phyloP scores from a whole-genome alignment of 2,797 vertebrate genomes.

The Chrysocyon brachyurus region DNA sequence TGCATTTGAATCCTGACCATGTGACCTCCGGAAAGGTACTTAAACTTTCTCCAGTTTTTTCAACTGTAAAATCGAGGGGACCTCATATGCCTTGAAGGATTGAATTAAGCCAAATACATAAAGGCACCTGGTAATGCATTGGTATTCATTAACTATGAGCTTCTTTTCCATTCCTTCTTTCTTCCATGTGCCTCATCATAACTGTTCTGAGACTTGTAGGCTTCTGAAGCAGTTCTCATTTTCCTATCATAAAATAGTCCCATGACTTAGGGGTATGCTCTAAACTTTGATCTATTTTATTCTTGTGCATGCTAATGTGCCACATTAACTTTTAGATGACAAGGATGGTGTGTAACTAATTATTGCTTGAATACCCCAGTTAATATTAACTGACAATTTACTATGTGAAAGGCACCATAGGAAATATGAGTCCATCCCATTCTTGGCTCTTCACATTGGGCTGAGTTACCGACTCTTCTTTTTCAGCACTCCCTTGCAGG shows the following conservation, averaged over 20 bases:
- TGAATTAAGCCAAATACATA: background rate
- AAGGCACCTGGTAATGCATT: background rate
- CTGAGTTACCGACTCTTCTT: background rate
- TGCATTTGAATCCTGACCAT: background rate
- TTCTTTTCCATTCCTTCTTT: background rate
- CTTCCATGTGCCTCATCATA: background rate
- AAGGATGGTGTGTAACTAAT: constrained; percentile 16
- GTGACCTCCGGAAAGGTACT: background rate
- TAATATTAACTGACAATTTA: constrained; percentile 66
- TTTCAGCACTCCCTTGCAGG: background rate
- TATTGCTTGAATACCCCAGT: constrained; percentile 22
- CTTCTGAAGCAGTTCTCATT: constrained; percentile 38
- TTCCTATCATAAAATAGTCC: background rate
- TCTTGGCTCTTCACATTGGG: background rate
- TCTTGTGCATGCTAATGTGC: background rate
- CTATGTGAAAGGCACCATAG: background rate
- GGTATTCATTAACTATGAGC: background rate
- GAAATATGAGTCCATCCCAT: constrained; percentile 23
- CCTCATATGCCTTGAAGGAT: background rate
- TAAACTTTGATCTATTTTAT: constrained; percentile 1
- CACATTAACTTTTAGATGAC: constrained; percentile 18
- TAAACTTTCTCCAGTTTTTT: constrained; percentile 23
- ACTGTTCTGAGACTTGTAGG: background rate
- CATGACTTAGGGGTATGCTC: background rate
- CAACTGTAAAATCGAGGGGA: background rate